Percentiles rank a stretch among this genome's conserved stretches.
Evolutionary conservation across 1,140 invertebrate genomes (phyloP).

Genomic region (Cotesia vestalis): DNA sequence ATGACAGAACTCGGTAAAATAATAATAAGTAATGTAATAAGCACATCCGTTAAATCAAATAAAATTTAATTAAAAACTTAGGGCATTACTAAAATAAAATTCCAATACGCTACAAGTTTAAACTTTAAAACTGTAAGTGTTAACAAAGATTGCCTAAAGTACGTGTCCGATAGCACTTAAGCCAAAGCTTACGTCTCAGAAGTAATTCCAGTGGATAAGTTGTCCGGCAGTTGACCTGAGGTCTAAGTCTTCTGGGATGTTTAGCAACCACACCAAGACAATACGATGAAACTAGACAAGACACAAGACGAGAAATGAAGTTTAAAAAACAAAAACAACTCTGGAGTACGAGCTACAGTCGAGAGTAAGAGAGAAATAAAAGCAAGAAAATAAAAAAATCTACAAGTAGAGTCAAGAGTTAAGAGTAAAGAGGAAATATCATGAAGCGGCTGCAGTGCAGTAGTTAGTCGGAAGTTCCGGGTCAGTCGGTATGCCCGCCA

Average conservation of each 20-base stretch:
- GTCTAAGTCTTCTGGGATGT: conserved; percentile 1
- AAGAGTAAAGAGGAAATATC: neutral
- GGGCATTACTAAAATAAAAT: no score
- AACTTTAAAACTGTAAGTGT: no score
- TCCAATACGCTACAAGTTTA: no score
- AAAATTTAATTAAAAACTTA: neutral
- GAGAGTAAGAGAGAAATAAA: no score
- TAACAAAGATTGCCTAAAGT: no score
- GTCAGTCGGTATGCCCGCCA: conserved; percentile 28
- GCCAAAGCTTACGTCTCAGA: neutral
- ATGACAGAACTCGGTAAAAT: neutral
- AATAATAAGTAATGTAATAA: conserved; percentile 14
- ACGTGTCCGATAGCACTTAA: neutral
- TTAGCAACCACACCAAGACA: neutral
- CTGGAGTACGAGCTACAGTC: no score
- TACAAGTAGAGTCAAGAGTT: no score
- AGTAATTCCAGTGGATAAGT: conserved; percentile 10
- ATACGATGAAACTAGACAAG: neutral
- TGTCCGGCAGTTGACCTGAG: neutral
- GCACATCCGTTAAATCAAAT: neutral
- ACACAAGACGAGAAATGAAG: neutral
- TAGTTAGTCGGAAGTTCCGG: conserved; percentile 37
- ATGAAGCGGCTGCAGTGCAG: conserved; percentile 19
- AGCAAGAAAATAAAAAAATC: no score
- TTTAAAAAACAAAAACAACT: neutral